Evolutionary conservation across 2,113 vertebrate genomes (phyloP), one percentile per base, ranked within the genome.

Genomic region (Trematomus loennbergii): DNA sequence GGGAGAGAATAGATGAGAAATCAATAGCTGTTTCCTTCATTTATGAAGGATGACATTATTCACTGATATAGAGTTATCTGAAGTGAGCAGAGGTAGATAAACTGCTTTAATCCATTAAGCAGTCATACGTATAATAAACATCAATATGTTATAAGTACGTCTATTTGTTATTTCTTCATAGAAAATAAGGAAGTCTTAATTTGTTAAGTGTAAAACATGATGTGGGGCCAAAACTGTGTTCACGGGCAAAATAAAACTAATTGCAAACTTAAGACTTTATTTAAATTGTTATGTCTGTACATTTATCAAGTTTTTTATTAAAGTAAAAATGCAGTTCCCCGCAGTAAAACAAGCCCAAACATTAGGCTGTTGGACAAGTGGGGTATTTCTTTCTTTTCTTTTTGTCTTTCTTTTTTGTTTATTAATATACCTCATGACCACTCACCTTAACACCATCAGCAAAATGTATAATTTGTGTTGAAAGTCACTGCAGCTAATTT

Each of bases 1-100:
- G 95, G 94, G 93, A 95, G 94, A 94, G 96, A 97, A 96, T 94
- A 97, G 95, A 97, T 96, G 95, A 96, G 95, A 96, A 97, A 97
- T 97, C 96, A 96, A 97, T 97, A 96, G 93, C 92, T 94, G 95
- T 96, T 97, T 97, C 95, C 95, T 96, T 96, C 94, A 96, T 96
- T 98, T 94, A 95, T 94, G 88, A 94, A 94, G 93, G 89, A 95
- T 95, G 95, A 93, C 93, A 94, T 96, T 94, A 94, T 94, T 96
- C 94, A 55, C 55, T 62, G 94, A 88, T 89, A 93, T 94, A 94
- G 49, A 33, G 17, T 66, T 65, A 95, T 93, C 93, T 88, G 45
- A 17, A 12, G 29, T 70, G 72, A 83, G 45, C 22, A 25, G 53
- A 70, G 49, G 43, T 58, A 76, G 36, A 50, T 49, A 53, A 67